Base-by-base conservation (phyloP, 2,888 invertebrate genomes). In the Adelognathus sp. region DNA sequence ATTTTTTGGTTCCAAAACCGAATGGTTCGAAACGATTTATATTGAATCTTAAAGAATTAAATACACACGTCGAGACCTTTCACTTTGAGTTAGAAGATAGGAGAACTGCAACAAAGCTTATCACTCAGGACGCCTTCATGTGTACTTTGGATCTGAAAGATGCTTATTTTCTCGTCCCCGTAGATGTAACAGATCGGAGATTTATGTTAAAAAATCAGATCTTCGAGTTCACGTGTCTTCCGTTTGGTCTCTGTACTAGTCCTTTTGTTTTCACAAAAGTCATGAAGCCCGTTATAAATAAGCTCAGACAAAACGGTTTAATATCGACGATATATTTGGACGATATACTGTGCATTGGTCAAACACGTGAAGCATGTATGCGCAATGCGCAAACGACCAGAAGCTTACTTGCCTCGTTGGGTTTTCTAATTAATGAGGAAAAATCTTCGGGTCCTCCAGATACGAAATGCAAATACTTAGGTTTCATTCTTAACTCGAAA, bases 51-150 rank as follows among this genome's bases (percentile, higher is more conserved):
- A 85, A 84, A 78, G 24, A 41, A 5, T 52, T 86, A 6, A 85
- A 86, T 44, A 60, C 73, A 36, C 85, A 71, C 54, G 58, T 87
- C 16, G 14, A 24, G 9, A 60, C 79, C 5, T 41, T 79, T 18
- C 85, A 86, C 76, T 86, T 87, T 58, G 85, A 87, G 77, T 74
- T 85, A 31, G 84, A 86, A 60, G 84, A 86, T 69, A 79, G 73
- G 39, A 78, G 80, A 71, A 82, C 84, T 0, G 83, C 82, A 0
- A 54, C 58, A 21, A 58, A 58, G 36, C 36, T 58, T n/a, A n/a
- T n/a, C n/a, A n/a, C n/a, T n/a, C n/a, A n/a, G 3, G 6, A 52
- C 52, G 27, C 31, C 2, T 50, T 46, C 16, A 50, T 64, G 63
- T 11, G 46, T 6, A 46, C 2, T 18, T 21, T 31, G 5, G 63